Conservation (phyloP, 2,888 invertebrate genomes). For the Macaria liturata region DNA sequence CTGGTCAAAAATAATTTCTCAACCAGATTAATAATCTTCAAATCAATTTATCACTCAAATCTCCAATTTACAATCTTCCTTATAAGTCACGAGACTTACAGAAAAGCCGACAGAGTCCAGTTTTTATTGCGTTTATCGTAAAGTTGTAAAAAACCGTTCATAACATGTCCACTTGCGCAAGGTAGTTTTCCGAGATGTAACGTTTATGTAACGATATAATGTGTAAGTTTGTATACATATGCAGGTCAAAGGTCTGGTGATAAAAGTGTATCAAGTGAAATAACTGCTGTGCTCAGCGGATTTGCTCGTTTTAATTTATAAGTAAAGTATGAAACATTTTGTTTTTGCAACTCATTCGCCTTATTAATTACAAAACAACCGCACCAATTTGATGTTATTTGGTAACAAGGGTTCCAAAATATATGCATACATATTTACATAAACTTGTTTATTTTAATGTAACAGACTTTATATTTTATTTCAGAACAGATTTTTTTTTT, state of each 20-base stretch:
- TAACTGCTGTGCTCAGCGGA: not conserved
- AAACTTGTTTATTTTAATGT: too few relatives aligned
- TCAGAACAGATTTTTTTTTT: too few relatives aligned
- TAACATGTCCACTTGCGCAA: slow-evolving; percentile 14
- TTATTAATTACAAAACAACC: too few relatives aligned
- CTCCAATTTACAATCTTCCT: slow-evolving; percentile 4
- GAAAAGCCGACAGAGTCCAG: slow-evolving; percentile 8
- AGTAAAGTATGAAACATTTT: too few relatives aligned
- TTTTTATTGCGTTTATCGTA: slow-evolving; percentile 15
- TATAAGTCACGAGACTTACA: slow-evolving; percentile 7
- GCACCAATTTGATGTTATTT: too few relatives aligned
- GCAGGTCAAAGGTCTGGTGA: slow-evolving; percentile 6
- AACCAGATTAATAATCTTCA: too few relatives aligned
- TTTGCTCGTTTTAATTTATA: not conserved
- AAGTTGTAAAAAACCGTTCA: slow-evolving; percentile 17
- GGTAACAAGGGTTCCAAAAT: too few relatives aligned
- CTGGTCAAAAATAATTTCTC: too few relatives aligned
- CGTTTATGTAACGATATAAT: slow-evolving; percentile 13
- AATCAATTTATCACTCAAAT: not conserved
- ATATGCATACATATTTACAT: too few relatives aligned
- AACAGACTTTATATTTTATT: too few relatives aligned
- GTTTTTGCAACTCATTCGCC: too few relatives aligned
- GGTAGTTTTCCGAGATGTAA: slow-evolving; percentile 17
- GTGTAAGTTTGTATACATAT: not conserved
- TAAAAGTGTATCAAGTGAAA: slow-evolving; percentile 2